Evolutionary conservation across 2,113 vertebrate species (phyloP).

Genomic region (Syrrhaptes paradoxus): DNA sequence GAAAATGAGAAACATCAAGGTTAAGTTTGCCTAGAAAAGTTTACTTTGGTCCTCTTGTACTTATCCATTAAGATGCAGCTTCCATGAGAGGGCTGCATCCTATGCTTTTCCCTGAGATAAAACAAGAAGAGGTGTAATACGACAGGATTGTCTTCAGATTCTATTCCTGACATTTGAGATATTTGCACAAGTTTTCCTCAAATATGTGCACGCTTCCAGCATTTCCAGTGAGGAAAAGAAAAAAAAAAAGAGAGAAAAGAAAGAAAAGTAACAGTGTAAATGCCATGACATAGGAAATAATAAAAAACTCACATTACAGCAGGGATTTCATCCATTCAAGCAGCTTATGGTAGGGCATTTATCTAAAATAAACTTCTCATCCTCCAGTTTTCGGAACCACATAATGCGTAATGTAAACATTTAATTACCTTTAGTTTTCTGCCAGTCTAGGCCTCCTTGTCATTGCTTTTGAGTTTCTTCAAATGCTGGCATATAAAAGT

Average conservation of each 20-base stretch:
- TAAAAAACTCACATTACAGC: neutral
- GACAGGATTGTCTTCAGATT: neutral
- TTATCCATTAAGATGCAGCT: neutral
- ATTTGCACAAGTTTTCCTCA: slow-evolving; percentile 2
- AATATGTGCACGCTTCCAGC: neutral
- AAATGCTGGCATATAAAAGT: neutral
- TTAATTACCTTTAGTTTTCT: neutral
- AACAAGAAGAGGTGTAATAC: neutral
- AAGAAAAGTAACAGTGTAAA: neutral
- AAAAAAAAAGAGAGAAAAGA: neutral
- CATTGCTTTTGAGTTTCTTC: neutral
- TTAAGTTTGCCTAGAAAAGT: neutral
- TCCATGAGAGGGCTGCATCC: neutral
- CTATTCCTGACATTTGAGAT: neutral
- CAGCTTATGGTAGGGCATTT: neutral
- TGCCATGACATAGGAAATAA: neutral
- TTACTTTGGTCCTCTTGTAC: neutral
- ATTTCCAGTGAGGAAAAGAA: neutral
- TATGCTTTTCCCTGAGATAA: neutral
- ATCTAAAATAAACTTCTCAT: neutral
- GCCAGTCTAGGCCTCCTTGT: neutral
- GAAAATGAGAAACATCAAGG: neutral
- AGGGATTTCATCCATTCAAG: neutral
- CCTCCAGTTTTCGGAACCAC: neutral
- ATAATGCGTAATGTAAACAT: neutral